Base-by-base conservation (phyloP, 1,140 invertebrate species). In the Globodera ellingtonae region DNA sequence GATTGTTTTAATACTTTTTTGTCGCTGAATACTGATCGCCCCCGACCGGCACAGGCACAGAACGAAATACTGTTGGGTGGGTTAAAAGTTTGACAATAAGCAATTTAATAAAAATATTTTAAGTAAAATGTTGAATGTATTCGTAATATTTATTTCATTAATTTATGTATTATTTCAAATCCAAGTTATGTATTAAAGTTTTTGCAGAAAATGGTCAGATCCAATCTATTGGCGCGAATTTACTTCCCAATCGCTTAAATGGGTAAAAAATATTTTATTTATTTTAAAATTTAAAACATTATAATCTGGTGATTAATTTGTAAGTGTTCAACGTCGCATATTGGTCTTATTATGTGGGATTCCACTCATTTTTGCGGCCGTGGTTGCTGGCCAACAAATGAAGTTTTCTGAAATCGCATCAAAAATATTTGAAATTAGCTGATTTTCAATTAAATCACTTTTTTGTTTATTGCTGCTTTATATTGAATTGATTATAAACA, bases 321-420 rank as follows among this genome's bases (percentile, higher is more conserved):
- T 84, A 70, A 84, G 86, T 52, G 15, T 85, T 84, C 75, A 84
- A 84, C 56, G 15, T 85, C 15, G n/a, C 65, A 6, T 84, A 83
- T 69, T 84, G 84, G 83, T 62, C 65, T 21, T 86, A 85, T 69
- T 82, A 82, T 71, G 71, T 82, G 6, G 81, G 81, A 8, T 82
- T 82, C 48, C 81, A 82, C 44, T 83, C 21, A 75, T 21, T 82
- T 44, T 78, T 79, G 67, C 18, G 10, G 48, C 75, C 67, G 10
- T 70, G 67, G 67, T 46, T 70, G 67, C 13, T 15, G 56, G 56
- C 10, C 56, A 62, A 52, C 52, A 62, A 62, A 62, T 62, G 56
- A 62, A 62, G 35, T 35, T 35, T 35, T 35, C 35, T 35, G 35
- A 35, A 35, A 35, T 35, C 1, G 3, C 35, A 35, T 35, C 81